phyloP scores from a whole-genome alignment of 1,140 invertebrate genomes.

The Parasteatoda tepidariorum region DNA sequence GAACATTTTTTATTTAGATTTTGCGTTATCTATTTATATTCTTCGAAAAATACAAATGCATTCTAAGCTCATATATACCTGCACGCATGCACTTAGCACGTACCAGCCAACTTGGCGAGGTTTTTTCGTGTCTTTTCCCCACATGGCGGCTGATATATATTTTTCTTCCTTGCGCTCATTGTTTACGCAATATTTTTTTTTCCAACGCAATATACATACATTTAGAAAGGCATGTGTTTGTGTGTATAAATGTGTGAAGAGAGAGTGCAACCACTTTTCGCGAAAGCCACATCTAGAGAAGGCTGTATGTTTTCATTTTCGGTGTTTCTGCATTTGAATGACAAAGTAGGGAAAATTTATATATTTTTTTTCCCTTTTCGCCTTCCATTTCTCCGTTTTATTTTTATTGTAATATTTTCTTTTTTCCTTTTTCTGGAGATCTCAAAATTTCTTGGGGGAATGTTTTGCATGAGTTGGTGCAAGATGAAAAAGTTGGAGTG shows the following conservation, averaged over 20 bases:
- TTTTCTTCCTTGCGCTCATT: constrained; percentile 17
- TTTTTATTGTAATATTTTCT: not conserved
- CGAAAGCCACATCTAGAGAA: not conserved
- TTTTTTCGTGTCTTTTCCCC: constrained; percentile 16
- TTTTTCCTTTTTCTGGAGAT: not conserved
- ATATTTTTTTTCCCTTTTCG: constrained; percentile 11
- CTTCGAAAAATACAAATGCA: constrained; percentile 36
- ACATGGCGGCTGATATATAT: constrained; percentile 24
- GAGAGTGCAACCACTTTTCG: not conserved
- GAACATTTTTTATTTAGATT: constrained; percentile 3
- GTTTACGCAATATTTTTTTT: constrained; percentile 2
- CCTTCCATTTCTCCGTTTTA: not conserved
- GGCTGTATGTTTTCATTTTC: constrained; percentile 51
- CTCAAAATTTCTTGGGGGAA: constrained; percentile 36
- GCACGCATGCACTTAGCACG: constrained; percentile 27
- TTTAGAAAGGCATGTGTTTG: constrained; percentile 1
- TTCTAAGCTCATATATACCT: constrained; percentile 20
- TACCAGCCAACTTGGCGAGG: not conserved
- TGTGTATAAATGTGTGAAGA: constrained; percentile 19
- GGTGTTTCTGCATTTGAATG: constrained; percentile 60
- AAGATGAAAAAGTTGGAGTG: constrained; percentile 41
- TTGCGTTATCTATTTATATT: constrained; percentile 46
- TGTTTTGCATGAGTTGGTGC: constrained; percentile 57
- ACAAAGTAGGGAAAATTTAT: constrained; percentile 39
- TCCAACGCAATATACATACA: constrained; percentile 4